A percentile compares a stretch with the other conserved stretches of the same genome.
phyloP scores from a whole-genome alignment of 2,113 vertebrate species.

The Daboia siamensis region DNA sequence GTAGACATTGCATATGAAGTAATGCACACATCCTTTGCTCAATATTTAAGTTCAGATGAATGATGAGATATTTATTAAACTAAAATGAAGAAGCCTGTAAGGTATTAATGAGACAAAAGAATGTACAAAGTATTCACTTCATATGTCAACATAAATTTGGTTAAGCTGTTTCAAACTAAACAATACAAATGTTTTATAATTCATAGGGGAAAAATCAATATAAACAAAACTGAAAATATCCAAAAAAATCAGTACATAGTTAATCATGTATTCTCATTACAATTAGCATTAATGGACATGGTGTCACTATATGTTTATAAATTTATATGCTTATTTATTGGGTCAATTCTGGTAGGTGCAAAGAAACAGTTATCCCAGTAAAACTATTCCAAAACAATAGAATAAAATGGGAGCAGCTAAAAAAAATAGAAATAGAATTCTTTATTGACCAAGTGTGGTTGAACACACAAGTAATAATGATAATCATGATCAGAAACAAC shows the following conservation, averaged over 20 bases:
- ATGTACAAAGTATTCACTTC: not conserved
- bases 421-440: not conserved
- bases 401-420: not conserved
- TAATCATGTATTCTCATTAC: not conserved
- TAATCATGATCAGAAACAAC: too few species aligned
- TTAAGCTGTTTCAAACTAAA: not conserved
- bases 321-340: not conserved
- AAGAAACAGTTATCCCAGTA: not conserved
- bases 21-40: not conserved
- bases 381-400: not conserved
- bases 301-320: not conserved
- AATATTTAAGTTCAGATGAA: slow-evolving; percentile 29
- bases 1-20: not conserved
- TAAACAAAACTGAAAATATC: not conserved
- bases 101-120: slow-evolving; percentile 23
- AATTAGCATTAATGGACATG: not conserved
- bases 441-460: too few species aligned
- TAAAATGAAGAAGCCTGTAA: slow-evolving; percentile 21
- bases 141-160: not conserved
- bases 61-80: not conserved
- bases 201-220: not conserved
- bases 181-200: not conserved
- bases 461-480: too few species aligned
- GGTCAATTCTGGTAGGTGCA: not conserved
- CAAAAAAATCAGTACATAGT: not conserved